Evolutionary conservation across 2,797 vertebrate species (phyloP).

Genomic region (Sebastes taczanowskii): DNA sequence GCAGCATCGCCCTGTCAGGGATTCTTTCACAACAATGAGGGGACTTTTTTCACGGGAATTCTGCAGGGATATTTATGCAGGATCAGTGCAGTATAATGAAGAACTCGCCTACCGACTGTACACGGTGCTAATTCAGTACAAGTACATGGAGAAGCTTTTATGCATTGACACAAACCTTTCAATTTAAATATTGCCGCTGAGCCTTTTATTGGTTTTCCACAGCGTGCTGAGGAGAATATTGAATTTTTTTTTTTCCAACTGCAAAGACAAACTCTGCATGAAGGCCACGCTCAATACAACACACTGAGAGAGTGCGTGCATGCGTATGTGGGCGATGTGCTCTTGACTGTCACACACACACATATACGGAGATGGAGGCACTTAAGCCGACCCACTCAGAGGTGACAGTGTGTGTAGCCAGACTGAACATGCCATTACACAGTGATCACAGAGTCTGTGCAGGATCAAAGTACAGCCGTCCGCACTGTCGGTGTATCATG

Average conservation of each 20-base stretch:
- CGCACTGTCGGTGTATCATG: not conserved
- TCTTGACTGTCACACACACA: constrained; percentile 15
- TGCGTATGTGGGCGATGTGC: constrained; percentile 9
- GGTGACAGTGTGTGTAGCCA: constrained; percentile 26
- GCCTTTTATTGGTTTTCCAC: constrained; percentile 30
- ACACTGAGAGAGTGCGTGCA: not conserved
- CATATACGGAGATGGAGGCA: constrained; percentile 1
- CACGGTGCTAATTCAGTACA: not conserved
- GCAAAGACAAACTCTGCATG: constrained; percentile 49
- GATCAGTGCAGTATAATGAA: not conserved
- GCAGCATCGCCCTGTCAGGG: no score
- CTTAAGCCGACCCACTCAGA: constrained; percentile 28
- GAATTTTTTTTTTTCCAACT: constrained; percentile 7
- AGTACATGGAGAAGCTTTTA: not conserved
- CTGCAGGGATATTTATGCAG: not conserved
- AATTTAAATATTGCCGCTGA: constrained; percentile 15
- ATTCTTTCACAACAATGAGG: no score
- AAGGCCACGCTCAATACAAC: constrained; percentile 37
- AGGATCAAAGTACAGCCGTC: constrained; percentile 1
- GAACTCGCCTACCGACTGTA: not conserved
- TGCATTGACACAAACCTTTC: constrained; percentile 11
- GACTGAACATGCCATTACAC: constrained; percentile 23
- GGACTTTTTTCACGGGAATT: not conserved
- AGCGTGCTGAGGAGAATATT: constrained; percentile 24
- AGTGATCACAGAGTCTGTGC: constrained; percentile 27